phyloP scores from a whole-genome alignment of 2,797 vertebrate species.

The Carcharodon carcharias region DNA sequence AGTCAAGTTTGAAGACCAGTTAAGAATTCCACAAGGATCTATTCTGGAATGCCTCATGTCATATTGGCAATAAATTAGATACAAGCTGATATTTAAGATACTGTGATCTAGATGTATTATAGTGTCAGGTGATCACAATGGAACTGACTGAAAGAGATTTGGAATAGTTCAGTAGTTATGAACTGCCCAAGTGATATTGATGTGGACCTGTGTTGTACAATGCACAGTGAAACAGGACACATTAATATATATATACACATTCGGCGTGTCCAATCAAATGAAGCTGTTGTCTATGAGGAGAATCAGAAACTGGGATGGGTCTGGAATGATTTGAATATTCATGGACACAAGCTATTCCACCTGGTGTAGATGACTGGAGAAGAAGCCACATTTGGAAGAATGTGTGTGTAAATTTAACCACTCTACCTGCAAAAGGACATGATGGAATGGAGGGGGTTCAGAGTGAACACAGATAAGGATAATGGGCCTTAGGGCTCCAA shows the following conservation, averaged over 20 bases:
- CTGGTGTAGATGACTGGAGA: not conserved
- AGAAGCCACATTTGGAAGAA: not conserved
- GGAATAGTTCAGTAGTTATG: not conserved
- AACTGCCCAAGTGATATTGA: not conserved
- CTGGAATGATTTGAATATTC: not conserved
- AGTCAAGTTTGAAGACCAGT: not conserved
- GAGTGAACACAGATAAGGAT: not conserved
- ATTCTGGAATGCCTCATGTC: not conserved
- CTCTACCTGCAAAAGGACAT: not conserved
- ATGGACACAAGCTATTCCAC: not conserved
- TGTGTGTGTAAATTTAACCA: not conserved
- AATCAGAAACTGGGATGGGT: not conserved
- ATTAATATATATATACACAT: not conserved
- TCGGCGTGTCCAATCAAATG: not conserved
- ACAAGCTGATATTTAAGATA: not conserved
- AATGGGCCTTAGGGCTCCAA: too few species aligned
- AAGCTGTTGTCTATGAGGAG: not conserved
- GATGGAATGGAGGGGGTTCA: not conserved
- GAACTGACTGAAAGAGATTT: not conserved
- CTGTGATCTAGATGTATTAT: not conserved
- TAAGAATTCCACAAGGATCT: not conserved
- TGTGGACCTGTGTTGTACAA: not conserved
- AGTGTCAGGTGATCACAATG: not conserved
- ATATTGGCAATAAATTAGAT: not conserved
- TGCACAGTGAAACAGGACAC: not conserved